These are phyloP conservation scores for Cephus nigrinus DNA, from an alignment of 2,888 invertebrate genomes.

Conservation along the genomic window DNA sequence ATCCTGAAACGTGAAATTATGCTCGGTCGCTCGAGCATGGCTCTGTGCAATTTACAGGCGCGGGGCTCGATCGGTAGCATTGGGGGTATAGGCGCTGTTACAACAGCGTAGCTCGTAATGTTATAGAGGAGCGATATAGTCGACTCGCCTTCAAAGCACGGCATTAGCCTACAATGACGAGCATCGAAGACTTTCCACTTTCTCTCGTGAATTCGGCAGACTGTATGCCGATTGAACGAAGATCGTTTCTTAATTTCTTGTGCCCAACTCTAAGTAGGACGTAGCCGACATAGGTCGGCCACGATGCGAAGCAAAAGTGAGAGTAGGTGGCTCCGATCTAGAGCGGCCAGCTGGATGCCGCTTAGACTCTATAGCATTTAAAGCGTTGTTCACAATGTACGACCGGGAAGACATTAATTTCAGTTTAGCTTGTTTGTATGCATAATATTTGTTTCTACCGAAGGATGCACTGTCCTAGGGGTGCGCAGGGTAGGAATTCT, in stretches of 20 bases:
- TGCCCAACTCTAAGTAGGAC: slow-evolving; percentile 40
- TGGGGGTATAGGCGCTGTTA: neutral
- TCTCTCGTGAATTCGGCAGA: neutral
- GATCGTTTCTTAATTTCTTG: slow-evolving; percentile 9
- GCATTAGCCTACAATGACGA: neutral
- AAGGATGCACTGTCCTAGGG: neutral
- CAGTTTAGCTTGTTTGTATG: neutral
- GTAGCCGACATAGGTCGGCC: slow-evolving; percentile 49
- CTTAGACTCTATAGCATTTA: neutral
- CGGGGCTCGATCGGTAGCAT: neutral
- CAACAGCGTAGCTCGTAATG: neutral
- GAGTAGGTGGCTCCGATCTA: slow-evolving; percentile 44
- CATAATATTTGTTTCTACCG: neutral
- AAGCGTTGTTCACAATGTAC: slow-evolving; percentile 1
- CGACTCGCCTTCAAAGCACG: neutral
- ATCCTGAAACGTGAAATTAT: neutral
- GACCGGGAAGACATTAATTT: neutral
- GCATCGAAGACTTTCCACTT: neutral
- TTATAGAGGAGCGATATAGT: neutral
- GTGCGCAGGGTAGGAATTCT: too few relatives aligned
- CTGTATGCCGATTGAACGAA: neutral
- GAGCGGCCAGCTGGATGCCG: slow-evolving; percentile 29
- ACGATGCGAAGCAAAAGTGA: slow-evolving; percentile 47
- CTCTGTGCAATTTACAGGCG: neutral
- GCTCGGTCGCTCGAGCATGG: neutral